Conservation (phyloP, 2,888 invertebrate species). For the Tinea semifulvella region DNA sequence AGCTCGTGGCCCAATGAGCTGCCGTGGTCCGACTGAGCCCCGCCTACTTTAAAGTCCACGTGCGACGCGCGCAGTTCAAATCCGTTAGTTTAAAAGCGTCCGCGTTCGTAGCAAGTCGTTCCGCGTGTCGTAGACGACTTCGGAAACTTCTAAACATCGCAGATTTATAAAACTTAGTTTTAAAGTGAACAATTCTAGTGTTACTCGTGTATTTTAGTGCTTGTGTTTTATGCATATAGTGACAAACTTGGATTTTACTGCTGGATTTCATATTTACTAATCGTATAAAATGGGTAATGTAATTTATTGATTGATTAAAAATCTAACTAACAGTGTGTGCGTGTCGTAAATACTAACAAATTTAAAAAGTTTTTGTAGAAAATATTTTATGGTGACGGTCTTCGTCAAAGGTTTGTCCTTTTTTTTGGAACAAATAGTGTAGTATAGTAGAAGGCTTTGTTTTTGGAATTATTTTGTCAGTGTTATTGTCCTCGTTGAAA, state of each 20-base stretch:
- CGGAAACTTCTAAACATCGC: slow-evolving; percentile 24
- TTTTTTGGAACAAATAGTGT: neutral
- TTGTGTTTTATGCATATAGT: neutral
- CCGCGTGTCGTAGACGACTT: slow-evolving; percentile 46
- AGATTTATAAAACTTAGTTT: slow-evolving; percentile 1
- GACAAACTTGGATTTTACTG: neutral
- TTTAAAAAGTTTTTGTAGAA: slow-evolving; percentile 23
- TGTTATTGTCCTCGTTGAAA: neutral
- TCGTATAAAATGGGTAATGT: neutral
- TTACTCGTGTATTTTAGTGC: neutral
- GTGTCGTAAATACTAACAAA: neutral
- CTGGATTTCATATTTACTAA: neutral
- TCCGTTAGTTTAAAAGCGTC: slow-evolving; percentile 43
- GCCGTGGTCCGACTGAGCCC: slow-evolving; percentile 28
- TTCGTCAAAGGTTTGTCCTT: slow-evolving; percentile 24
- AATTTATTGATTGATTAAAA: neutral
- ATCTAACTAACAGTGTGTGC: neutral
- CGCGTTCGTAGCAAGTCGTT: slow-evolving; percentile 29
- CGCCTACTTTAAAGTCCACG: slow-evolving; percentile 52
- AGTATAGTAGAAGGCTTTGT: neutral
- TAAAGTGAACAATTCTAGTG: neutral
- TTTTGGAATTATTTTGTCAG: neutral
- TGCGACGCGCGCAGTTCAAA: slow-evolving; percentile 55
- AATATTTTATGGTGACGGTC: slow-evolving; percentile 27
- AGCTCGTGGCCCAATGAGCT: slow-evolving; percentile 38